Conservation (phyloP, 2,888 invertebrate species). For the Pantelozetes paolii region DNA sequence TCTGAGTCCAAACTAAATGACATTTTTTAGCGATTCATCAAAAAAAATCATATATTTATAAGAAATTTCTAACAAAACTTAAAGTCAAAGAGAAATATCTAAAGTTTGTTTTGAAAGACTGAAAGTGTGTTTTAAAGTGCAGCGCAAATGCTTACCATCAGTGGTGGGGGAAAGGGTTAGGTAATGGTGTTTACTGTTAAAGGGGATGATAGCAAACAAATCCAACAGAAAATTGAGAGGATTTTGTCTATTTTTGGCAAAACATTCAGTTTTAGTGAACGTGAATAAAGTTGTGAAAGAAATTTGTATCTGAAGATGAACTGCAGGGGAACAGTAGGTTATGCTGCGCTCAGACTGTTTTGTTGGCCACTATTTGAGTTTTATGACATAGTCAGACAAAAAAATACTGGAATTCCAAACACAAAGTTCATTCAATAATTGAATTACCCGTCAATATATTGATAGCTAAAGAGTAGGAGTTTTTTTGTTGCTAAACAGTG, state of each 20-base stretch:
- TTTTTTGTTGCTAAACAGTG: not conserved
- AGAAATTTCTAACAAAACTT: not conserved
- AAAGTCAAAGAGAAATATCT: too few species aligned
- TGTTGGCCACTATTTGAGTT: constrained; percentile 18
- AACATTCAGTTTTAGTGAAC: not conserved
- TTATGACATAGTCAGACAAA: not conserved
- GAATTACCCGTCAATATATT: not conserved
- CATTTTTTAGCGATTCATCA: constrained; percentile 17
- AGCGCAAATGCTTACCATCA: too few species aligned
- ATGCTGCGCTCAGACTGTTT: constrained; percentile 1
- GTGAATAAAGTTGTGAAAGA: constrained; percentile 23
- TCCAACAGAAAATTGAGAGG: constrained; percentile 4
- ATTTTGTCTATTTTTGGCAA: too few species aligned
- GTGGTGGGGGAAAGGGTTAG: too few species aligned
- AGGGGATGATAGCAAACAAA: not conserved
- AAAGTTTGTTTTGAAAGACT: too few species aligned
- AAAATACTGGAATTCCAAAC: not conserved
- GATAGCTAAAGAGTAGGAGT: not conserved
- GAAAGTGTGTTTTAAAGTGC: too few species aligned
- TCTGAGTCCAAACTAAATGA: not conserved
- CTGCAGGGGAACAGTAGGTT: too few species aligned
- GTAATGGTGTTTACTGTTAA: too few species aligned
- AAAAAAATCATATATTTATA: too few species aligned
- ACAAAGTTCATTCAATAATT: constrained; percentile 15
- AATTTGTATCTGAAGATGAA: not conserved